phyloP scores from a whole-genome alignment of 2,797 vertebrate species.

The Mormyrus hasselquistii region DNA sequence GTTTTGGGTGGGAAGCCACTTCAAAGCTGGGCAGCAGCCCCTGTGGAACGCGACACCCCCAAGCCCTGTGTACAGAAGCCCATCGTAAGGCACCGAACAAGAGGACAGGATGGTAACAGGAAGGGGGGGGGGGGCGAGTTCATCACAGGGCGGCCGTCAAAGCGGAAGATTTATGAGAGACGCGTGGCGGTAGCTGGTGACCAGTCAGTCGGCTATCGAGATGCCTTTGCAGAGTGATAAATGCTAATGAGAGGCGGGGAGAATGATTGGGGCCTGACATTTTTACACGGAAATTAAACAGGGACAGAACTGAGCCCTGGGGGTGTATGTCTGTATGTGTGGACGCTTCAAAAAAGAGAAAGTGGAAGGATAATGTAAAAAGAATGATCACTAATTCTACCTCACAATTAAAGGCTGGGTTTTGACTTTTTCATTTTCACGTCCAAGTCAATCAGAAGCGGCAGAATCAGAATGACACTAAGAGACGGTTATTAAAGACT shows the following conservation, averaged over 20 bases:
- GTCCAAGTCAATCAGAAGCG: constrained; percentile 3
- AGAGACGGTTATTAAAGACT: neutral
- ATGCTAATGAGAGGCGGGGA: constrained; percentile 80
- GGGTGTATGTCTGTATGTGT: constrained; percentile 33
- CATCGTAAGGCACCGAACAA: constrained; percentile 10
- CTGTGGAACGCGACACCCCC: neutral
- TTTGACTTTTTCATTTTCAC: constrained; percentile 46
- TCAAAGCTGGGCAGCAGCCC: neutral
- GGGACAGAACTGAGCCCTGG: constrained; percentile 60
- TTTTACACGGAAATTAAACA: constrained; percentile 77
- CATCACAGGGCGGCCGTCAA: constrained; percentile 58
- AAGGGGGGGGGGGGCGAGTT: constrained; percentile 28
- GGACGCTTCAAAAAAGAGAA: constrained; percentile 30
- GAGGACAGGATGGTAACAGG: neutral
- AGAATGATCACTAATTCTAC: constrained; percentile 70
- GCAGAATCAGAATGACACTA: neutral
- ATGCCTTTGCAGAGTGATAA: constrained; percentile 64
- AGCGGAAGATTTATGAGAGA: constrained; percentile 45
- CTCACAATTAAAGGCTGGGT: constrained; percentile 65
- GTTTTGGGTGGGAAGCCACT: neutral
- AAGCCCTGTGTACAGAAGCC: neutral
- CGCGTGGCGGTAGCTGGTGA: constrained; percentile 30
- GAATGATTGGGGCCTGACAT: constrained; percentile 77
- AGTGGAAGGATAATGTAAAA: constrained; percentile 40
- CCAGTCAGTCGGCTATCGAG: constrained; percentile 52